Evolutionary conservation across 1,140 invertebrate genomes (phyloP).

Genomic region (Proales similis): DNA sequence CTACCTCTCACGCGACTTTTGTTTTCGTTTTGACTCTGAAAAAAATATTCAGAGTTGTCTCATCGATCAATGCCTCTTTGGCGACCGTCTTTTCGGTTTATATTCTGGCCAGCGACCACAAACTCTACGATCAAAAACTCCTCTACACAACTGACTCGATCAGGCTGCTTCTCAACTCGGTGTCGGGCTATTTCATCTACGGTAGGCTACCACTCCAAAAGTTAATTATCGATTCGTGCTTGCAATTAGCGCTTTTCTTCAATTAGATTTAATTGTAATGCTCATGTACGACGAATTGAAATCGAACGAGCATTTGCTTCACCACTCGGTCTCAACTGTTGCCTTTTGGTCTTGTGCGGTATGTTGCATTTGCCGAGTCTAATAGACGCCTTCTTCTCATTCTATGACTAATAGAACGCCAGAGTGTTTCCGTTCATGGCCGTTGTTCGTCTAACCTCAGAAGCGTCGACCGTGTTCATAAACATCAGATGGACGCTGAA

Average conservation of each 20-base stretch:
- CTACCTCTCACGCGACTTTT: no score
- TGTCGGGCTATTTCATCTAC: neutral
- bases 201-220: neutral
- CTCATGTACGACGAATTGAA: neutral
- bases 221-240: neutral
- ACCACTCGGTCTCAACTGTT: neutral
- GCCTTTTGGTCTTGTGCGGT: no score
- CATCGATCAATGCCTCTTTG: neutral
- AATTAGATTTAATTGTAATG: conserved; percentile 6
- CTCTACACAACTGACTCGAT: neutral
- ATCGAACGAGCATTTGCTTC: neutral
- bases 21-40: no score
- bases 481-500: conserved; percentile 8
- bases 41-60: conserved; percentile 5
- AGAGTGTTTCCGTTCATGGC: neutral
- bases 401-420: no score
- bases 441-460: neutral
- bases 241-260: neutral
- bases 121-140: neutral
- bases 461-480: conserved; percentile 18
- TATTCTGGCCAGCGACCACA: neutral
- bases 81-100: neutral
- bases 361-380: no score
- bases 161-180: neutral
- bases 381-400: no score